These are phyloP conservation scores for Drepana falcataria DNA, from an alignment of 2,888 invertebrate genomes.

Conservation along the genomic window DNA sequence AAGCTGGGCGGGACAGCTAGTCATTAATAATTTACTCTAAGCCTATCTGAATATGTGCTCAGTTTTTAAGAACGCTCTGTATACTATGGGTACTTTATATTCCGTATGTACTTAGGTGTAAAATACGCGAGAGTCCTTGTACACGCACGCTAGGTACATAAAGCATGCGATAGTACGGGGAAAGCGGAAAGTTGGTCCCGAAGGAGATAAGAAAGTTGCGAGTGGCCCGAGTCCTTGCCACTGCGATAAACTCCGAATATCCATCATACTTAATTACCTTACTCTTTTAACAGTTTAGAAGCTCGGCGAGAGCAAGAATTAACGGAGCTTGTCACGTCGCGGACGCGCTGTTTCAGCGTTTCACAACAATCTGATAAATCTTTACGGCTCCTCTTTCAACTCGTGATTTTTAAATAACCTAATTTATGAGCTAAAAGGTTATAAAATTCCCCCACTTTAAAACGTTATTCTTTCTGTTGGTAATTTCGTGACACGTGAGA, in stretches of 20 bases:
- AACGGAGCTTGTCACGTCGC: constrained; percentile 54
- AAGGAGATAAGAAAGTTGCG: constrained; percentile 57
- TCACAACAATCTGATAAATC: constrained; percentile 40
- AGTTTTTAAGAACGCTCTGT: too few relatives aligned
- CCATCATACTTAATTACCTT: constrained; percentile 73
- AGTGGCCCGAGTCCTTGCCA: constrained; percentile 51
- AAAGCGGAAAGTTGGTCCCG: constrained; percentile 47
- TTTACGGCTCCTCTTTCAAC: constrained; percentile 30
- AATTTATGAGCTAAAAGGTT: constrained; percentile 16
- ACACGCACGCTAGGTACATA: constrained; percentile 19
- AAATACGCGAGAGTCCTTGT: constrained; percentile 12
- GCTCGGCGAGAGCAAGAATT: constrained; percentile 53
- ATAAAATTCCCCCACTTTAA: too few relatives aligned
- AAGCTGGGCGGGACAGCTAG: too few relatives aligned
- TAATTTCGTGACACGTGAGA: too few relatives aligned
- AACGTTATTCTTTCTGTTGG: too few relatives aligned
- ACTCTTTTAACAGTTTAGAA: constrained; percentile 67
- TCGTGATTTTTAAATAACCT: constrained; percentile 24
- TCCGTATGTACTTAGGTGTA: too few relatives aligned
- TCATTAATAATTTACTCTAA: too few relatives aligned
- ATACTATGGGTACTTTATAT: too few relatives aligned
- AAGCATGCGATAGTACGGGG: constrained; percentile 31
- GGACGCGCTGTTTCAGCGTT: constrained; percentile 42
- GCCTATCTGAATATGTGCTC: too few relatives aligned
- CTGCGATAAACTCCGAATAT: constrained; percentile 69